A percentile compares a stretch with the other conserved stretches of the same genome.
phyloP scores from a whole-genome alignment of 2,113 vertebrate genomes.

The Danio rerio region GRCz12tu NC_133176.1:5253501-5254000 shows the following conservation, averaged over 20 bases:
- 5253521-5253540: neutral
- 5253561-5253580: neutral
- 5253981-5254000: neutral
- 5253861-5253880: neutral
- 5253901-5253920: neutral
- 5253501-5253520: neutral
- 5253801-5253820: neutral
- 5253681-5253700: constrained; percentile 21
- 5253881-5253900: neutral
- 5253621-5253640: constrained; percentile 8
- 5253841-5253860: neutral
- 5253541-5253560: neutral
- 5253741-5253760: constrained; percentile 6
- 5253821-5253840: neutral
- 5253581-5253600: neutral
- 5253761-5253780: neutral
- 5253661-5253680: neutral
- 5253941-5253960: neutral
- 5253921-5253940: neutral
- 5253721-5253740: constrained; percentile 18
- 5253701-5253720: constrained; percentile 2
- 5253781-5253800: neutral
- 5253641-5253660: neutral
- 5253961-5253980: neutral
- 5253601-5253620: constrained; percentile 10